These are phyloP conservation scores for Eretmochelys imbricata DNA, from an alignment of 2,113 vertebrate species.

Conservation along the genomic window DNA sequence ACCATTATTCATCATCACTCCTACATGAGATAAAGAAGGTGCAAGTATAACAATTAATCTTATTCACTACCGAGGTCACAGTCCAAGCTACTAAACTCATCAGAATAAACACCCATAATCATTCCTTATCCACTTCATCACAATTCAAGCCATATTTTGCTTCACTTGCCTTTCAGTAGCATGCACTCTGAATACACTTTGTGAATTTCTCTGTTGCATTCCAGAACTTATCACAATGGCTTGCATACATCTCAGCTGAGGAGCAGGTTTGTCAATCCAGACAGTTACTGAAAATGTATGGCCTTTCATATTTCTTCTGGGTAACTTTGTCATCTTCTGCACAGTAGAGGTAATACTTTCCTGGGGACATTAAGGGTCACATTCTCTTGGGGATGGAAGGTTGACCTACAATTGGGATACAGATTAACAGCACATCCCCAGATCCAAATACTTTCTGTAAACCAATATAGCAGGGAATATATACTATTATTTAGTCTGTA, in stretches of 20 bases:
- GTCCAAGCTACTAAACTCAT: constrained; percentile 66
- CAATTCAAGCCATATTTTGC: constrained; percentile 47
- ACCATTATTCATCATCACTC: constrained; percentile 57
- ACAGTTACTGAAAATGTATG: background rate
- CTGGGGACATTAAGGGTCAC: accelerated
- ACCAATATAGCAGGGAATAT: background rate
- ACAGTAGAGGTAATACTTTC: background rate
- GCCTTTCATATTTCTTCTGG: background rate
- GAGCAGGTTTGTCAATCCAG: background rate
- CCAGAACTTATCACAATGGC: background rate
- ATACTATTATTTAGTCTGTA: background rate
- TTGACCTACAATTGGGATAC: background rate
- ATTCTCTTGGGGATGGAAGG: background rate
- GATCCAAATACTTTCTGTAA: background rate
- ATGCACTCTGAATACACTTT: background rate
- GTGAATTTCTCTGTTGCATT: background rate
- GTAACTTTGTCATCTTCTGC: background rate
- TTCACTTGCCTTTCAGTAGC: constrained; percentile 20
- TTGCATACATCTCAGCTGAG: constrained; percentile 1
- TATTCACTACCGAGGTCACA: constrained; percentile 61
- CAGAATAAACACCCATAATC: constrained; percentile 61
- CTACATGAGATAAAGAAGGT: constrained; percentile 45
- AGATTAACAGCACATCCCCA: background rate
- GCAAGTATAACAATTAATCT: constrained; percentile 41
- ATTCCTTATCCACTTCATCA: constrained; percentile 57